Percentiles rank a stretch among this genome's conserved stretches.
These are phyloP conservation scores for Enoplosus armatus DNA, from an alignment of 2,797 vertebrate species.

Conservation along the genomic window DNA sequence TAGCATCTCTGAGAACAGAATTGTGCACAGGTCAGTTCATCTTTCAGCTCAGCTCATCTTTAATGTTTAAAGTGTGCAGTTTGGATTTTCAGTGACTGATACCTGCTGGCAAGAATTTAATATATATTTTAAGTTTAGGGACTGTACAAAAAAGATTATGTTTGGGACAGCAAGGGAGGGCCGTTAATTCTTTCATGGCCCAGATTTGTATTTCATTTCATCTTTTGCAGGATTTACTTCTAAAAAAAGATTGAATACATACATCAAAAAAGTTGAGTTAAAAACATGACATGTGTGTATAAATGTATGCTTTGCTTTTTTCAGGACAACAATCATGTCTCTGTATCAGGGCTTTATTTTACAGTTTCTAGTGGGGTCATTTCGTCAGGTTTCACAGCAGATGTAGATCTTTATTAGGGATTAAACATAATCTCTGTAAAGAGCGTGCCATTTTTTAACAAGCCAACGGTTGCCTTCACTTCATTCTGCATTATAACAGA, in stretches of 20 bases:
- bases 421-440: not conserved
- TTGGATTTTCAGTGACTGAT: slow-evolving; percentile 20
- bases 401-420: not conserved
- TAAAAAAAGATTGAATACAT: not conserved
- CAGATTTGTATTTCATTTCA: not conserved
- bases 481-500: not conserved
- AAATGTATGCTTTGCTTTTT: not conserved
- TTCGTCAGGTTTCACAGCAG: not conserved
- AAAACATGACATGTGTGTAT: not conserved
- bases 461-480: not conserved
- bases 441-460: fast-evolving
- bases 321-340: not conserved
- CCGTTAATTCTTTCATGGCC: not conserved
- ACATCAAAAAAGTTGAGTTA: not conserved
- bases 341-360: not conserved
- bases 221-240: not conserved
- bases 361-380: not conserved
- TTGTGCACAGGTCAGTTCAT: slow-evolving; percentile 33
- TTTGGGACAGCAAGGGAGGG: not conserved
- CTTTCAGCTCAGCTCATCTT: slow-evolving; percentile 32
- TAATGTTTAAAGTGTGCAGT: slow-evolving; percentile 22
- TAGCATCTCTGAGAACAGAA: not conserved
- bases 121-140: slow-evolving; percentile 14
- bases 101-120: not conserved
- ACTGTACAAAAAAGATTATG: not conserved